phyloP scores from a whole-genome alignment of 1,140 invertebrate genomes.

The Cydia pomonella region DNA sequence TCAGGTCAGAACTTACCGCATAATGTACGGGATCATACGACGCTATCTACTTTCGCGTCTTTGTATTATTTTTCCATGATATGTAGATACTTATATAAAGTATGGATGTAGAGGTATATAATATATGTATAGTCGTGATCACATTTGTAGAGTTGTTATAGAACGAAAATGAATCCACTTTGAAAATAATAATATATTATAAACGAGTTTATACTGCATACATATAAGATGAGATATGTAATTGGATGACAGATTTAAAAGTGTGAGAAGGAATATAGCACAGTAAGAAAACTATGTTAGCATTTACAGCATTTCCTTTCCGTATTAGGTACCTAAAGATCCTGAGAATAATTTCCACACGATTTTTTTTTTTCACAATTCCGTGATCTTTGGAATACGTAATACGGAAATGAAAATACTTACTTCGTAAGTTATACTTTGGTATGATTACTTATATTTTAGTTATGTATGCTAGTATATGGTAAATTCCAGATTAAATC shows the following conservation, averaged over 20 bases:
- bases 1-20: too few species aligned
- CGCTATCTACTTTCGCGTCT: too few species aligned
- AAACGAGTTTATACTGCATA: neutral
- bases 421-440: neutral
- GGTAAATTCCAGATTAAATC: slow-evolving; percentile 26
- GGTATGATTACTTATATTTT: neutral
- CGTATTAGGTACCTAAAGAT: too few species aligned
- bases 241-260: slow-evolving; percentile 41
- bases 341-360: too few species aligned
- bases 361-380: too few species aligned
- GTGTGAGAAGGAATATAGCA: neutral
- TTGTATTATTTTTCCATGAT: too few species aligned
- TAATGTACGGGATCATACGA: too few species aligned
- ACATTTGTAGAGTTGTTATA: neutral
- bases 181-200: neutral
- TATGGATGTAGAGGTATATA: too few species aligned
- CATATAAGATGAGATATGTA: slow-evolving; percentile 25
- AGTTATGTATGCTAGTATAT: slow-evolving; percentile 10
- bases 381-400: too few species aligned
- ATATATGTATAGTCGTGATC: too few species aligned
- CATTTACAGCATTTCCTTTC: neutral
- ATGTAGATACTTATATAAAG: too few species aligned
- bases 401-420: neutral
- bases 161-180: too few species aligned
- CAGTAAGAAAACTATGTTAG: neutral